These are phyloP conservation scores for Dinothrombium tinctorium DNA, from an alignment of 1,140 invertebrate genomes.

Conservation along the genomic window DNA sequence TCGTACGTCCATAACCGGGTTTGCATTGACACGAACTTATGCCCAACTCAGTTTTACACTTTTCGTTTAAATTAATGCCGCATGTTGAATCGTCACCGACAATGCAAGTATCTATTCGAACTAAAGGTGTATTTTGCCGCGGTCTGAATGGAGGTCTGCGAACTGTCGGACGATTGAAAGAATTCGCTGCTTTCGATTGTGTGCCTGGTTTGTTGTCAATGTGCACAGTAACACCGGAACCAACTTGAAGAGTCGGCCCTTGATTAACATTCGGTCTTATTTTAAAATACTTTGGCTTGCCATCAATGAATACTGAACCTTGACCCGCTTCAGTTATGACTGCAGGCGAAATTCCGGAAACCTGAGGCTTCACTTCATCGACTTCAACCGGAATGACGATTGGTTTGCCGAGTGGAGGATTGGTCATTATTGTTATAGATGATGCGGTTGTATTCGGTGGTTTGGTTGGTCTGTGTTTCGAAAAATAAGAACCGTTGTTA, in stretches of 20 bases:
- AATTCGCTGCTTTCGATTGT: neutral
- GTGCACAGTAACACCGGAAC: neutral
- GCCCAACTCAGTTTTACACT: conserved; percentile 58
- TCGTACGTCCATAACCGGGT: conserved; percentile 45
- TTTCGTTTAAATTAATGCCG: conserved; percentile 57
- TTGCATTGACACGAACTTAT: conserved; percentile 76
- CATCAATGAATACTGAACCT: conserved; percentile 1
- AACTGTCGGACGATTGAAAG: neutral
- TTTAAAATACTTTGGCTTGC: conserved; percentile 4
- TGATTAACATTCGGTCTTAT: neutral
- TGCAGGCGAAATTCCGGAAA: conserved; percentile 1
- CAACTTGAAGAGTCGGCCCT: conserved; percentile 2
- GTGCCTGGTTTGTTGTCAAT: neutral
- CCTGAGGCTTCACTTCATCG: conserved; percentile 12
- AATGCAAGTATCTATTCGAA: conserved; percentile 70
- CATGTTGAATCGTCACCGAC: conserved; percentile 80
- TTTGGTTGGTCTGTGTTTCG: neutral
- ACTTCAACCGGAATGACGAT: conserved; percentile 13
- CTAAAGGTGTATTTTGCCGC: conserved; percentile 12
- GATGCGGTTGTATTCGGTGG: neutral
- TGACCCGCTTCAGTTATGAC: neutral
- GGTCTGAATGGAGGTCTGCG: conserved; percentile 12
- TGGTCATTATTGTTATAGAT: neutral
- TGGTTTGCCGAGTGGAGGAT: conserved; percentile 7
- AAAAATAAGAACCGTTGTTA: neutral